Conservation (phyloP, 2,113 vertebrate genomes). For the Cairina moschata region DNA sequence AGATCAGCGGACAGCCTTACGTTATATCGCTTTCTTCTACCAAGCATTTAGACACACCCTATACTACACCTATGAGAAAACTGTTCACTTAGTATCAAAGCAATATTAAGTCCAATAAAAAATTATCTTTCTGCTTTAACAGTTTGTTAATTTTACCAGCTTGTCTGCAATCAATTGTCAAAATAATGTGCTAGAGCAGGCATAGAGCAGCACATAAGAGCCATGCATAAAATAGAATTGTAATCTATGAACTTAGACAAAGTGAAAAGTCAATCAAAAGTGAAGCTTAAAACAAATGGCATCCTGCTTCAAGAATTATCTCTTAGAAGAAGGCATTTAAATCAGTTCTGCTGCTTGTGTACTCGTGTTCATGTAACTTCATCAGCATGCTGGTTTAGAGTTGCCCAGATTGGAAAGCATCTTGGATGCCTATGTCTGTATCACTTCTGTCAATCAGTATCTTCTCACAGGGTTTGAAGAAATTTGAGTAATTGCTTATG, state of each 20-base stretch:
- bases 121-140: constrained; percentile 9
- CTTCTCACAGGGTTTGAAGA: background rate
- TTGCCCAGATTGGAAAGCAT: constrained; percentile 33
- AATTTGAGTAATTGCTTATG: background rate
- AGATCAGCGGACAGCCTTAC: background rate
- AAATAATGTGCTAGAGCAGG: background rate
- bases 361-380: background rate
- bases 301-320: background rate
- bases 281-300: constrained; percentile 11
- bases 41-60: background rate
- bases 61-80: background rate
- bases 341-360: background rate
- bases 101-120: background rate
- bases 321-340: background rate
- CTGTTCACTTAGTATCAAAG: background rate
- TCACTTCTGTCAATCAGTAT: constrained; percentile 23
- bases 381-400: background rate
- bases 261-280: constrained; percentile 19
- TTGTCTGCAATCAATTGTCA: background rate
- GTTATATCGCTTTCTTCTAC: background rate
- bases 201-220: background rate
- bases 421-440: constrained; percentile 11
- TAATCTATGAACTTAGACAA: constrained; percentile 6
- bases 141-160: constrained; percentile 4
- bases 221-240: background rate